Evolutionary conservation across 2,113 vertebrate species (phyloP).

Genomic region (Atrichornis clamosus): DNA sequence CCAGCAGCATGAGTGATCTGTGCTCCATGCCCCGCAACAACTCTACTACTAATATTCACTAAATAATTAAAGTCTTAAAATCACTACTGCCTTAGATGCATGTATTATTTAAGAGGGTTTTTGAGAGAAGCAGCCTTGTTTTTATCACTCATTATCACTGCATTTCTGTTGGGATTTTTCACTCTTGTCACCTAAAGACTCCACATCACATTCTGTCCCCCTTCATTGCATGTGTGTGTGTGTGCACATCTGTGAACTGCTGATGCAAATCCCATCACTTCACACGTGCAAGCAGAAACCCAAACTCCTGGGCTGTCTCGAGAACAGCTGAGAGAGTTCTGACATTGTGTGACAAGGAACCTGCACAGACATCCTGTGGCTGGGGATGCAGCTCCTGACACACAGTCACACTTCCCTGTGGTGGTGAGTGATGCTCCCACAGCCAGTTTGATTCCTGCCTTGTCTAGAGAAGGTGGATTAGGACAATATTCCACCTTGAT

Average conservation of each 20-base stretch:
- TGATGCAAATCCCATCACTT: neutral
- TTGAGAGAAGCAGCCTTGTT: neutral
- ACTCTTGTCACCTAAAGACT: neutral
- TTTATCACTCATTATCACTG: constrained; percentile 18
- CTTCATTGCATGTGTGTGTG: rapidly evolving
- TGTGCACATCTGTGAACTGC: neutral
- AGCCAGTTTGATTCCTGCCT: neutral
- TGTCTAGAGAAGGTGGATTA: neutral
- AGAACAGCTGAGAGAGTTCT: neutral
- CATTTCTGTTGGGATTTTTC: neutral
- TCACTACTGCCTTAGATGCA: constrained; percentile 4
- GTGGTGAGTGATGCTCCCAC: neutral
- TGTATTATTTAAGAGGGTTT: constrained; percentile 33
- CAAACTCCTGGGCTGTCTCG: rapidly evolving
- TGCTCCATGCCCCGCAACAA: neutral
- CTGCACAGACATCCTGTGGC: neutral
- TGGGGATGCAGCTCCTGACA: too few species aligned
- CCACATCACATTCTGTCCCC: neutral
- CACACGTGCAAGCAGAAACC: neutral
- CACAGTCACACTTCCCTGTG: too few species aligned
- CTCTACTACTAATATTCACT: neutral
- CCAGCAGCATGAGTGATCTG: neutral
- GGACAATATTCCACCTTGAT: neutral
- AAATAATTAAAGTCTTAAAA: constrained; percentile 52
- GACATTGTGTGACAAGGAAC: rapidly evolving